Conservation (phyloP, 92 coral and sea anemone genomes). For the Scolanthus callimorphus region DNA sequence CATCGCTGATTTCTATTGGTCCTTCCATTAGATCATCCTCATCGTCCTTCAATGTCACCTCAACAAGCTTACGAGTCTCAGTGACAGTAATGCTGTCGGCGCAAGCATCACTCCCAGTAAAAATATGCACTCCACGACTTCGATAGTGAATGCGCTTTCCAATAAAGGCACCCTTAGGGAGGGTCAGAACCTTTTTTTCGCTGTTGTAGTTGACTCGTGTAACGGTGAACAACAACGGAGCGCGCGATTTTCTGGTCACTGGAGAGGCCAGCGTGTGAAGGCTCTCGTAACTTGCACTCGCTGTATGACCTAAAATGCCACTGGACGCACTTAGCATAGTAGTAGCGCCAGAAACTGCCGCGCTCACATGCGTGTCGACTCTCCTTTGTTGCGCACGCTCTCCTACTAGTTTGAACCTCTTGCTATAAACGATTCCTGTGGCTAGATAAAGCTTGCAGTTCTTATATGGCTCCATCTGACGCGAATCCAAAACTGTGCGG, state of each 20-base stretch:
- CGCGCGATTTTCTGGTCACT: constrained; percentile 19
- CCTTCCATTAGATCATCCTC: too few relatives aligned
- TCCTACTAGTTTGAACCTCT: constrained; percentile 16
- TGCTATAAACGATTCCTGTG: constrained; percentile 21
- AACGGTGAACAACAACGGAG: constrained; percentile 25
- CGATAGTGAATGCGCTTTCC: constrained; percentile 14
- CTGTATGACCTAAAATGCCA: too few relatives aligned
- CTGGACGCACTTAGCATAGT: neutral
- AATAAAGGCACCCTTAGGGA: constrained; percentile 22
- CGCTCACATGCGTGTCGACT: neutral
- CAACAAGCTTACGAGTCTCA: too few relatives aligned
- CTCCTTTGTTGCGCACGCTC: constrained; percentile 12
- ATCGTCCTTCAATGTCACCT: too few relatives aligned
- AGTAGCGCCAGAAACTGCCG: neutral
- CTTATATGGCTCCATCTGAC: constrained; percentile 7
- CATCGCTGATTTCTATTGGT: too few relatives aligned
- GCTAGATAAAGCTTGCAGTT: constrained; percentile 13
- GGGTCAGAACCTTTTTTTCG: neutral
- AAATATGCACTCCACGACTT: too few relatives aligned
- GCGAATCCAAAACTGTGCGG: constrained; percentile 5
- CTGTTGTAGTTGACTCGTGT: constrained; percentile 23
- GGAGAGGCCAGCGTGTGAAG: neutral
- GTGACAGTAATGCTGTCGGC: too few relatives aligned
- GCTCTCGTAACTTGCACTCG: neutral
- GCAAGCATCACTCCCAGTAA: too few relatives aligned